These are phyloP conservation scores for Pleuronectes platessa DNA, from an alignment of 2,113 vertebrate genomes.

Conservation along the genomic window DNA sequence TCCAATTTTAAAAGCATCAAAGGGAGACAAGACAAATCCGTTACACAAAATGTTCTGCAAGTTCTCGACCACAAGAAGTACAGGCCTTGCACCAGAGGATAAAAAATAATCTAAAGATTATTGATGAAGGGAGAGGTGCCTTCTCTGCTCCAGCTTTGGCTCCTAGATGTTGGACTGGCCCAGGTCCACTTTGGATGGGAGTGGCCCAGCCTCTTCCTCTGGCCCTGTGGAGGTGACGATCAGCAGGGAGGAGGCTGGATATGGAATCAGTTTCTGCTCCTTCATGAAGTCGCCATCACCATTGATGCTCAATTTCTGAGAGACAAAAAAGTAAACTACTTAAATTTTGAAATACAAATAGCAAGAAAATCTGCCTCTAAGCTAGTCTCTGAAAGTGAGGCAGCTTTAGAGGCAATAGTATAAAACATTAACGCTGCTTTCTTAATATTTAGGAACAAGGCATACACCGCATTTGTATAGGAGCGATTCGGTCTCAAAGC, in stretches of 20 bases:
- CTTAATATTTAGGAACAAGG: too few relatives aligned
- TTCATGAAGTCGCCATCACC: constrained; percentile 91
- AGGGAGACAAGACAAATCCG: constrained; percentile 28
- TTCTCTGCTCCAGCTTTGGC: constrained; percentile 38
- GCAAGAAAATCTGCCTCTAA: too few relatives aligned
- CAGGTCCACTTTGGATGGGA: constrained; percentile 93
- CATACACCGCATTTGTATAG: too few relatives aligned
- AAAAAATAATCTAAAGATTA: constrained; percentile 37
- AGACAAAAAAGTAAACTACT: neutral
- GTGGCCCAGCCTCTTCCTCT: constrained; percentile 90
- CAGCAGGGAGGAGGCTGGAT: constrained; percentile 90
- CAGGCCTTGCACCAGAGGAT: constrained; percentile 28
- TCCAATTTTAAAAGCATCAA: constrained; percentile 46
- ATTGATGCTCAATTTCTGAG: constrained; percentile 96
- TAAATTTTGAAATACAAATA: neutral
- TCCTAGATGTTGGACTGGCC: constrained; percentile 85
- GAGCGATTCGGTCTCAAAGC: too few relatives aligned
- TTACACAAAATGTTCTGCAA: constrained; percentile 57
- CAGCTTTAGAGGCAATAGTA: too few relatives aligned
- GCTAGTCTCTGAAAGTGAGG: too few relatives aligned
- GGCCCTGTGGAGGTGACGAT: constrained; percentile 86
- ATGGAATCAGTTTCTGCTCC: constrained; percentile 90
- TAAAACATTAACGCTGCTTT: too few relatives aligned
- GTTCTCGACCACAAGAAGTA: constrained; percentile 39
- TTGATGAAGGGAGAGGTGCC: constrained; percentile 19